Evolutionary conservation across 2,113 vertebrate species (phyloP), one percentile per base, ranked within the genome.

Genomic region (Cochlearius cochlearius): DNA sequence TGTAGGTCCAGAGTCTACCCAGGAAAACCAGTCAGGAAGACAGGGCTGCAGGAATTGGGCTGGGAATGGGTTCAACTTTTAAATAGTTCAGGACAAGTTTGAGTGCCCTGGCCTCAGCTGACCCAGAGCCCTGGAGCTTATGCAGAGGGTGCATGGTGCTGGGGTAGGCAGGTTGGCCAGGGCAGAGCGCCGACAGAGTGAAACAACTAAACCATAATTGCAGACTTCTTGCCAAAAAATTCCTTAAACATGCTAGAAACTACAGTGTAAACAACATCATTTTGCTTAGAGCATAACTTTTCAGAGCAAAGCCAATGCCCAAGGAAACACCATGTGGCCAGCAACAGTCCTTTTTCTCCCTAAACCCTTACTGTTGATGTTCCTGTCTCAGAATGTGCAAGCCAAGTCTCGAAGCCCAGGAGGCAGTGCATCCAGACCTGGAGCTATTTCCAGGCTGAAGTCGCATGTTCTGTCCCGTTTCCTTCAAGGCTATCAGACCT

Each of bases 251-350:
- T 59, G 3, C 43, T 49, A 45, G 47, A 68, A 94, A 55, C 69
- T 27, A 14, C n/a, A 69, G 15, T 36, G 41, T 39, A 62, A 78
- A 50, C 32, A 36, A 29, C 2, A 1, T 68, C 11, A 55, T 55
- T 55, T 77, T 52, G 8, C 49, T 79, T 58, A 79, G 10, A 60
- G 9, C 0, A 0, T 39, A 79, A 53, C 41, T 86, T 75, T 56
- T n/a, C 41, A 1, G 2, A 47, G 36, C 0, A 0, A 92, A 68
- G 13, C 6, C 36, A n/a, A 36, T 47, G 26, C 53, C 53, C 0
- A 3, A 38, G 5, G 77, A 75, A 93, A 79, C 25, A 75, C 27
- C 1, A 2, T 13, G 19, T 30, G 27, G 34, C 71, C 71, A 66
- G 22, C 11, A 86, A 25, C 26, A 52, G 52, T 26, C 18, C 21